Conservation (phyloP, 2,888 invertebrate species). For the Acleris laterana region DNA sequence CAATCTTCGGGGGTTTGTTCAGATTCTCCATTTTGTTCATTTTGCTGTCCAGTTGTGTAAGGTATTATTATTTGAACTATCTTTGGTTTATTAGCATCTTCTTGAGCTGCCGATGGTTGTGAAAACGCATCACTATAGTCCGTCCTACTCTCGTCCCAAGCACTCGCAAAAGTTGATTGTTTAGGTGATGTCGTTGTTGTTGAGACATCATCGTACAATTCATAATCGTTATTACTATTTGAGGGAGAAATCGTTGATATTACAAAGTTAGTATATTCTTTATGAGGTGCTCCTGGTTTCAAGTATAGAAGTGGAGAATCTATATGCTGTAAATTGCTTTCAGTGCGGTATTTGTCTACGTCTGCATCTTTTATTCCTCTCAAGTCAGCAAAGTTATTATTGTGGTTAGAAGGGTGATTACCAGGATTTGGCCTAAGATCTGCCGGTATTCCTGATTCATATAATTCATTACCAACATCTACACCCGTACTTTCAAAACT, state of each 20-base stretch:
- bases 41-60: conserved; percentile 85
- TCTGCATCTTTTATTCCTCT: conserved; percentile 73
- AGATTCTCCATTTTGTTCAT: conserved; percentile 46
- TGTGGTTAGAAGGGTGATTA: conserved; percentile 61
- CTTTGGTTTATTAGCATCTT: conserved; percentile 81
- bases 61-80: conserved; percentile 92
- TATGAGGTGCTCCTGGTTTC: conserved; percentile 81
- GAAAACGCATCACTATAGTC: conserved; percentile 56
- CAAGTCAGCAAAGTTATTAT: conserved; percentile 68
- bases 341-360: conserved; percentile 75
- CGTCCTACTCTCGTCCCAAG: conserved; percentile 63
- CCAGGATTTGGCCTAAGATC: conserved; percentile 54
- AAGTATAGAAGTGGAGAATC: conserved; percentile 85
- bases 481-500: conserved; percentile 76
- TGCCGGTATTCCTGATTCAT: conserved; percentile 59
- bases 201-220: conserved; percentile 72
- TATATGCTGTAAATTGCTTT: conserved; percentile 77
- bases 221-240: conserved; percentile 64
- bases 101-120: conserved; percentile 50
- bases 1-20: conserved; percentile 77
- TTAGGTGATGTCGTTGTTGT: conserved; percentile 56
- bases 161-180: conserved; percentile 48
- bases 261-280: conserved; percentile 76
- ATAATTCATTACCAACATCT: conserved; percentile 67
- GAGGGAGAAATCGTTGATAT: conserved; percentile 59